Evolutionary conservation across 2,888 invertebrate species (phyloP), one percentile per base, ranked within the genome.

Genomic region (Thecophora atra): DNA sequence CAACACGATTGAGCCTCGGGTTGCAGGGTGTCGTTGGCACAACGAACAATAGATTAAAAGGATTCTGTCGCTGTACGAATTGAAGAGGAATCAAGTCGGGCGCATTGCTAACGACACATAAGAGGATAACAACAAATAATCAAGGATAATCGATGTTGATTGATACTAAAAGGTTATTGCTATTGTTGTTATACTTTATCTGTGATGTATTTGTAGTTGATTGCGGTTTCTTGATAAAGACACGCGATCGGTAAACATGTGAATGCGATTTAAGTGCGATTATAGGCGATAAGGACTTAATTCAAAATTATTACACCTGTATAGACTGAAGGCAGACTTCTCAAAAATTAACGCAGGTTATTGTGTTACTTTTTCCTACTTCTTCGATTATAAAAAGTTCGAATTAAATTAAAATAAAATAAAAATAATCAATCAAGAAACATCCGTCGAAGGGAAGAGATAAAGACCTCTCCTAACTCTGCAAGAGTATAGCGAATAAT

Each of bases 131-230:
- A 80, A 82, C 82, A 82, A 83, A 81, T 84, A 81, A 83, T 83
- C 82, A 79, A 83, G 82, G 83, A 84, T 83, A 84, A 83, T 82
- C 82, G 81, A 76, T 81, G 84, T 81, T 84, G 84, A 83, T 83
- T 83, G 83, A 83, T 83, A 82, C 81, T 80, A 82, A 82, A 82
- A 65, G 65, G 71, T 71, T 68, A 37, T 65, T 28, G 24, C 26
- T 21, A 42, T 37, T 67, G 28, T 63, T 47, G 47, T 21, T 67
- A 7, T 60, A 17, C 2, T n/a, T n/a, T n/a, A 8, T 42, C 42
- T 63, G 30, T 37, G 8, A 5, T 11, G 62, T 21, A 19, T 30
- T 8, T 37, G 11, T 17, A 37, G 62, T 17, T 62, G 62, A 63
- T 42, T 37, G 42, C 15, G 42, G 42, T 63, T 63, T 21, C n/a